Evolutionary conservation across 2,797 vertebrate genomes (phyloP).

Genomic region (Schizothorax lantsangensis): DNA sequence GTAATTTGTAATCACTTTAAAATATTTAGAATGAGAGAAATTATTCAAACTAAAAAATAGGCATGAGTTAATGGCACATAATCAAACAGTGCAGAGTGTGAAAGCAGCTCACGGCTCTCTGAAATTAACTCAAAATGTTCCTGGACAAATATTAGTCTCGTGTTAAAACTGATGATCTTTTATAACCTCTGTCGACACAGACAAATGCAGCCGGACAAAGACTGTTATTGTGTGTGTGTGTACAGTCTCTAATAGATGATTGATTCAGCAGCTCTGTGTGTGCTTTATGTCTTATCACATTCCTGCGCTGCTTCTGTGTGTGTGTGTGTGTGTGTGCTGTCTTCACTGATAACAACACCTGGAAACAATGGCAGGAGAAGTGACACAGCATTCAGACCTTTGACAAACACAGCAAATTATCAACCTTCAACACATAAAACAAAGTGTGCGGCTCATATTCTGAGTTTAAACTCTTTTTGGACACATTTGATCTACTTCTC

Average conservation of each 20-base stretch:
- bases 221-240: slow-evolving; percentile 11
- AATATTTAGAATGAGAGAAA: neutral
- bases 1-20: neutral
- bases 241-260: slow-evolving; percentile 55
- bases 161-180: slow-evolving; percentile 34
- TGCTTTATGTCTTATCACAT: slow-evolving; percentile 60
- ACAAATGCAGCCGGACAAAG: slow-evolving; percentile 52
- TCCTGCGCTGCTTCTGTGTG: slow-evolving; percentile 33
- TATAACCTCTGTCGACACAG: slow-evolving; percentile 9
- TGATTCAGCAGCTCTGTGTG: slow-evolving; percentile 54
- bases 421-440: neutral
- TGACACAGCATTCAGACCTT: neutral
- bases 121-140: slow-evolving; percentile 13
- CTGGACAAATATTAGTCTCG: slow-evolving; percentile 51
- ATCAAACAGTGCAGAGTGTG: neutral
- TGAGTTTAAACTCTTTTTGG: neutral
- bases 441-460: neutral
- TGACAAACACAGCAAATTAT: slow-evolving; percentile 7
- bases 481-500: neutral
- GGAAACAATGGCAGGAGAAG: neutral
- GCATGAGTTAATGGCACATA: neutral
- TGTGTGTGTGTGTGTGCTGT: slow-evolving; percentile 1
- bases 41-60: neutral
- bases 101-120: neutral
- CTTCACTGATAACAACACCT: slow-evolving; percentile 50